Base-by-base conservation (phyloP, 2,113 vertebrate genomes). In the Tretioscincus oriximinensis region DNA sequence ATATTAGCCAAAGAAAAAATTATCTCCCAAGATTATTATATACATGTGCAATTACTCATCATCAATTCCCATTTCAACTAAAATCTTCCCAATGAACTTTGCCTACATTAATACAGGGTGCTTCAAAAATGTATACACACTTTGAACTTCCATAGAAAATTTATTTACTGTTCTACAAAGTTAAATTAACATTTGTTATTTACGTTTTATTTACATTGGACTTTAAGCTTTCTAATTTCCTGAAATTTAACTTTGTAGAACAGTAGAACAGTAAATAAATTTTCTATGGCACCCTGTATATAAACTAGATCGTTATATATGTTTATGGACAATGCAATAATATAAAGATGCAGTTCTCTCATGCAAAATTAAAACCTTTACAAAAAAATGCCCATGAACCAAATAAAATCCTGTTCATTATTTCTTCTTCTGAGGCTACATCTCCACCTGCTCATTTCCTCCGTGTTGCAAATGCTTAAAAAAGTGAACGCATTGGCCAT, bases 11-110 rank as follows among this genome's bases (percentile, higher is more conserved):
- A 1, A 0, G 82, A 84, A 28, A 83, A 47, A 1, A 7, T 85
- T 72, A 85, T 76, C 76, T 72, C n/a, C 76, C 61, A 49, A 76
- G 45, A 76, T 1, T 76, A 49, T 1, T 81, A 80, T 89, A 84
- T 68, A 35, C 7, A 74, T 61, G 5, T 65, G 0, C 41, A 83
- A 84, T 64, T 16, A 72, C 70, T 66, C 81, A 29, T 74, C 77
- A 77, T 69, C 73, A 76, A 49, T 9, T 9, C 1, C 81, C 9
- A 35, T 82, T 66, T 84, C 16, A 21, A 24, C 31, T 61, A 12
- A 61, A 76, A 73, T 63, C 54, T 54, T 49, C 31, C 51, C 80
- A 69, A 45, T 70, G n/a, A 26, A 63, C 41, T 82, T 76, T 70
- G 54, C 54, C 66, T 76, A 63, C 73, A 63, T 63, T 63, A 76